These are phyloP conservation scores for Phainopepla nitens DNA, from an alignment of 2,113 vertebrate genomes.

Conservation along the genomic window DNA sequence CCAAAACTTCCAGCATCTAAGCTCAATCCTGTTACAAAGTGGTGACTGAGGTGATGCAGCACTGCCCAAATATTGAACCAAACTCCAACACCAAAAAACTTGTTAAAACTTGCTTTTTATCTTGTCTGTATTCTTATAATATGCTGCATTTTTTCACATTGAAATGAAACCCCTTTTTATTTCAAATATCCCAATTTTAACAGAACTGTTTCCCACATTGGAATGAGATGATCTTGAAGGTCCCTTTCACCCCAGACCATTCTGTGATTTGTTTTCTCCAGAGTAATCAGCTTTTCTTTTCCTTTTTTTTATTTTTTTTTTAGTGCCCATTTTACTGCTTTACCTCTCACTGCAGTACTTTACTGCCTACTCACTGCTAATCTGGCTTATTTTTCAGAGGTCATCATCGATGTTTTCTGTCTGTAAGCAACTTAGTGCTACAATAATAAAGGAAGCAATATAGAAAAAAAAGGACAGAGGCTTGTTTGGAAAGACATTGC, in stretches of 20 bases:
- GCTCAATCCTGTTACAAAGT: accelerated
- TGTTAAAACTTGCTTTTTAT: background rate
- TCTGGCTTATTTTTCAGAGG: background rate
- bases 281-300: background rate
- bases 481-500: background rate
- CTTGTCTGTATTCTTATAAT: background rate
- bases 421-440: background rate
- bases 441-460: background rate
- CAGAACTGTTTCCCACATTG: background rate
- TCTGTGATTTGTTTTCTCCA: background rate
- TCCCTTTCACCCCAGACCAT: background rate
- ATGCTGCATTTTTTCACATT: background rate
- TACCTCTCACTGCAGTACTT: background rate
- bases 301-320: background rate
- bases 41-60: background rate
- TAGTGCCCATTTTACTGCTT: background rate
- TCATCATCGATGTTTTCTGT: background rate
- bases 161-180: background rate
- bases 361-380: background rate
- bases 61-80: background rate
- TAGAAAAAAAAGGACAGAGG: background rate
- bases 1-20: background rate
- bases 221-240: background rate
- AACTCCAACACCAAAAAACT: background rate
- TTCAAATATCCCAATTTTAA: background rate